Conservation (phyloP, 2,797 vertebrate species). For the Strix occidentalis region DNA sequence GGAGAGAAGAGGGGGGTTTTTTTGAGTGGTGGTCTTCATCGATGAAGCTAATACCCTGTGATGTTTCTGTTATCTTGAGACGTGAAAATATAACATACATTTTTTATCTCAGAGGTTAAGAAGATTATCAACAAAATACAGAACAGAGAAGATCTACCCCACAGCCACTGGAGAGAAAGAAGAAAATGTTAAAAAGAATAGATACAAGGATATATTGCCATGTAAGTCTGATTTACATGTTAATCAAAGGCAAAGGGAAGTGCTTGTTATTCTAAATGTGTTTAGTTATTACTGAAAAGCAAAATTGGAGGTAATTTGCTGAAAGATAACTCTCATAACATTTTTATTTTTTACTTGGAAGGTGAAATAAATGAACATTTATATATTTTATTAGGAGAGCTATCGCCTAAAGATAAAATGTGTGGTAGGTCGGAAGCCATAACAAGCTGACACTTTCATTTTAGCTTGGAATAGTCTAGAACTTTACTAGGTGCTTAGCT, state of each 20-base stretch:
- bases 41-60: not conserved
- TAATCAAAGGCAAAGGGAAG: not conserved
- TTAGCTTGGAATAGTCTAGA: not conserved
- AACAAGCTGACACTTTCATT: not conserved
- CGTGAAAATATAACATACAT: constrained; percentile 13
- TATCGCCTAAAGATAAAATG: not conserved
- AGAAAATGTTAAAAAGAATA: constrained; percentile 98
- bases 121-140: constrained; percentile 95
- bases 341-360: not conserved
- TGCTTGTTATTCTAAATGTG: not conserved
- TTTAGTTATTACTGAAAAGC: not conserved
- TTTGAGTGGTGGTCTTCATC: not conserved
- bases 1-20: not conserved
- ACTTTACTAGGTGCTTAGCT: not conserved
- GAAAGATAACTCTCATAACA: not conserved
- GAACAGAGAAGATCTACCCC: constrained; percentile 97
- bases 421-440: not conserved
- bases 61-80: not conserved
- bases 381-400: not conserved
- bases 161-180: constrained; percentile 94
- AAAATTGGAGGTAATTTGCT: constrained; percentile 20
- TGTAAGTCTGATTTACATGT: constrained; percentile 83
- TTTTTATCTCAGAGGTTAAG: constrained; percentile 87
- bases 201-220: constrained; percentile 98
- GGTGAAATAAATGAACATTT: not conserved